Base-by-base conservation (phyloP, 2,113 vertebrate species). In the Neotragus moschatus region DNA sequence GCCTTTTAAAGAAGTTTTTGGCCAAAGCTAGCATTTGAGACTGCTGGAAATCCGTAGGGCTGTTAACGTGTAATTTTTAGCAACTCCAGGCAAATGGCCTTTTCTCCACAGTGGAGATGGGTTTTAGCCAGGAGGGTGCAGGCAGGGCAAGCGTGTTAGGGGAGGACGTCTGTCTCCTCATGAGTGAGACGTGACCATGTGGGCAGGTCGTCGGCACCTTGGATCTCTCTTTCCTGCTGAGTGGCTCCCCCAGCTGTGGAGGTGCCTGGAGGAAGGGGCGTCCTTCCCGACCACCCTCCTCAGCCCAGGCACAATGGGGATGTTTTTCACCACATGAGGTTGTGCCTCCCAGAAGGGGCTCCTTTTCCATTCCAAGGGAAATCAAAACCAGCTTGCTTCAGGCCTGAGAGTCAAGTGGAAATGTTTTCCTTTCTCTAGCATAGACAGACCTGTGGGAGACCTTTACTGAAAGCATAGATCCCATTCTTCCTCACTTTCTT, bases 1-100 rank as follows among this genome's bases (percentile, higher is more conserved):
- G 77, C 94, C 98, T 97, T 97, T 97, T 97, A 36, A 97, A 98
- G 97, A 97, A 92, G 73, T 93, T 80, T 85, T 90, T 84, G 82
- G 81, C 60, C 84, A 94, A 97, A 97, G 92, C 86, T 81, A 80
- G 86, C 66, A 7, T 93, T 84, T 75, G 86, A 94, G 96, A 79
- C 60, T 47, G 55, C 55, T 93, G 88, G 94, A 96, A 94, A 94
- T 23, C 63, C 26, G 88, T 43, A 33, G 63, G 94, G 53, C 84
- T 87, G 56, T 77, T 82, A 55, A 94, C 19, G 5, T 88, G 95
- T 80, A 84, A 56, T 96, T 92, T 91, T 93, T 77, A 97, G 81
- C 0, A 58, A 89, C 90, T 93, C 84, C 0, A 58, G 49, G 96
- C 85, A 73, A 90, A 63, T n/a, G 84, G 96, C 95, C 79, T 96